Base-by-base conservation (phyloP, 2,113 vertebrate genomes). In the Anolis carolinensis region DNA sequence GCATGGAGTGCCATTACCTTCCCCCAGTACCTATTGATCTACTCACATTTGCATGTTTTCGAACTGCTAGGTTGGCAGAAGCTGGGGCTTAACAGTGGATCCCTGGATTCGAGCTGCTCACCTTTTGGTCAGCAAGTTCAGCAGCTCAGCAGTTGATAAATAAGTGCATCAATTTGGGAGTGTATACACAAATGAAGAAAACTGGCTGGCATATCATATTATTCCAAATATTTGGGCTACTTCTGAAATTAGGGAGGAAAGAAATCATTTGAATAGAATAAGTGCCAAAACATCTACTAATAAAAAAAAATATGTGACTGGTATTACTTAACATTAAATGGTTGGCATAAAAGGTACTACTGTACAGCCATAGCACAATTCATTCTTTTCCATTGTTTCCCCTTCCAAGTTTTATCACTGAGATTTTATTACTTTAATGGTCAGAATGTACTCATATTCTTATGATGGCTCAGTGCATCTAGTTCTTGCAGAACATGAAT, bases 231-330 rank as follows among this genome's bases (percentile, higher is more conserved):
- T 89, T 89, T 93, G 87, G 79, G 79, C 88, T 85, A 78, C 84
- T 91, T 88, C 80, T 8, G 87, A 93, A 91, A 79, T 87, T 62
- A 25, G 76, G 32, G 59, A 75, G 80, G 87, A 80, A 85, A 16
- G 75, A 75, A 85, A 67, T 79, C 78, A 92, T 90, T 89, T 72
- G 65, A 68, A 83, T 86, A n/a, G n/a, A 34, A 81, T 88, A 59
- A 59, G 30, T 65, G 90, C 68, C 34, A 21, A 80, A 80, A 67
- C 32, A 34, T 5, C 32, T 20, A 72, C 89, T 70, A 30, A 27
- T 90, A 92, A 88, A 80, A 88, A 80, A 85, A 88, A 92, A 67
- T 59, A 87, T 88, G 89, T 79, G 89, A 95, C 86, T 90, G 88
- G 71, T 91, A 81, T 81, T 89, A 87, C 87, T 92, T 90, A n/a